phyloP scores from a whole-genome alignment of 1,140 invertebrate species.

The Zaprionus lachaisei region DNA sequence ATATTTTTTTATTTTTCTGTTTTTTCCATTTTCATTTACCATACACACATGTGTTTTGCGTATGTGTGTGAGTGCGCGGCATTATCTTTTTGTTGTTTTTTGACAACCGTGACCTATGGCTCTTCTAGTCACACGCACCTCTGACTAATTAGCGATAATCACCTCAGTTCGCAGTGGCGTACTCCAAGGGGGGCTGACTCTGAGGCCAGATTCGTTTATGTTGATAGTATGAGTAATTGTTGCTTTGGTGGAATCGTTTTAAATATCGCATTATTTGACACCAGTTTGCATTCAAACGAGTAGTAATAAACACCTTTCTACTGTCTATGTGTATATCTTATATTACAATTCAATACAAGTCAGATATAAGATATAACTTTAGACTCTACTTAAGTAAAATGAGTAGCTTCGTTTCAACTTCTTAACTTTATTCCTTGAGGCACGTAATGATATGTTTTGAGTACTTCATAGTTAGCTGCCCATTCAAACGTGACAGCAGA shows the following conservation, averaged over 20 bases:
- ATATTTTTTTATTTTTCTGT: not conserved
- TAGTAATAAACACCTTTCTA: not conserved
- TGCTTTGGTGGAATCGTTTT: not conserved
- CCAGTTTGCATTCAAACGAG: not conserved
- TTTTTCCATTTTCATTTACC: conserved; percentile 17
- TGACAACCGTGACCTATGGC: conserved; percentile 34
- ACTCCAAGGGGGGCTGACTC: not conserved
- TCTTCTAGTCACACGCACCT: conserved; percentile 36
- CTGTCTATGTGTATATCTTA: not conserved
- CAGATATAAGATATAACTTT: too few relatives aligned
- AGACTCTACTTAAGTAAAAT: not conserved
- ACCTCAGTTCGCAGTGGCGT: not conserved
- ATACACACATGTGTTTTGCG: not conserved
- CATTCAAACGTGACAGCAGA: conserved; percentile 29
- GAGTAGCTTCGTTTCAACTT: not conserved
- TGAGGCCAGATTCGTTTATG: not conserved
- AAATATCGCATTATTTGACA: not conserved
- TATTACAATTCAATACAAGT: too few relatives aligned
- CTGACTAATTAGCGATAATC: conserved; percentile 28
- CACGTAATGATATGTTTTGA: not conserved
- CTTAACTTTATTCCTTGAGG: not conserved
- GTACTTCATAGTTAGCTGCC: not conserved
- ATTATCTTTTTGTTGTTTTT: conserved; percentile 14
- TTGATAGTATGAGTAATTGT: conserved; percentile 1
- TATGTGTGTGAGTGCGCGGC: not conserved